Percentiles rank a stretch among this genome's conserved stretches.
Evolutionary conservation across 2,888 invertebrate species (phyloP).

Genomic region (Xestia rhomboidea): DNA sequence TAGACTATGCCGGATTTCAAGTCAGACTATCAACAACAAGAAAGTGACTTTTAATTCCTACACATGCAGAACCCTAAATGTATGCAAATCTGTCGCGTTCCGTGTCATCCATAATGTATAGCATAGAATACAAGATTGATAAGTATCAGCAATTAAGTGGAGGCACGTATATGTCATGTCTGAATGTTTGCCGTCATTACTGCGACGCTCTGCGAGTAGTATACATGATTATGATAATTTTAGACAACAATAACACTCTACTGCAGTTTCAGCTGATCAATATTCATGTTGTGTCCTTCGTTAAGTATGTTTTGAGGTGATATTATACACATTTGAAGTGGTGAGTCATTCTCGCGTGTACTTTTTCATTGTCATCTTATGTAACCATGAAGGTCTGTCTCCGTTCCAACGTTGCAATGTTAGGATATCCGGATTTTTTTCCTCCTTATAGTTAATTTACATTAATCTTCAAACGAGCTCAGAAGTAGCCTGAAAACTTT

Average conservation of each 20-base stretch:
- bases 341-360: conserved; percentile 26
- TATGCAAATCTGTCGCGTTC: conserved; percentile 38
- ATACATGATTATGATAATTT: conserved; percentile 61
- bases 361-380: conserved; percentile 22
- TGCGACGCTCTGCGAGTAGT: conserved; percentile 27
- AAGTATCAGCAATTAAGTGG: conserved; percentile 53
- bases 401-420: not conserved
- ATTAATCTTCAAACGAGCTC: not conserved
- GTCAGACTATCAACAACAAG: conserved; percentile 4
- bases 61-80: conserved; percentile 31
- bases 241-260: conserved; percentile 44
- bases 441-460: not conserved
- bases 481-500: not conserved
- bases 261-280: conserved; percentile 52
- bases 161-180: conserved; percentile 56
- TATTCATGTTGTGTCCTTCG: conserved; percentile 45
- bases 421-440: not conserved
- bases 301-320: conserved; percentile 51
- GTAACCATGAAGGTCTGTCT: not conserved
- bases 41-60: conserved; percentile 44
- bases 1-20: not conserved
- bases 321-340: conserved; percentile 23
- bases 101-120: conserved; percentile 49
- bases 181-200: conserved; percentile 53
- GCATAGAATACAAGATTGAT: conserved; percentile 50